A percentile compares a stretch with the other conserved stretches of the same genome.
Evolutionary conservation across 2,888 invertebrate genomes (phyloP).

Genomic region (Taenaris catops): DNA sequence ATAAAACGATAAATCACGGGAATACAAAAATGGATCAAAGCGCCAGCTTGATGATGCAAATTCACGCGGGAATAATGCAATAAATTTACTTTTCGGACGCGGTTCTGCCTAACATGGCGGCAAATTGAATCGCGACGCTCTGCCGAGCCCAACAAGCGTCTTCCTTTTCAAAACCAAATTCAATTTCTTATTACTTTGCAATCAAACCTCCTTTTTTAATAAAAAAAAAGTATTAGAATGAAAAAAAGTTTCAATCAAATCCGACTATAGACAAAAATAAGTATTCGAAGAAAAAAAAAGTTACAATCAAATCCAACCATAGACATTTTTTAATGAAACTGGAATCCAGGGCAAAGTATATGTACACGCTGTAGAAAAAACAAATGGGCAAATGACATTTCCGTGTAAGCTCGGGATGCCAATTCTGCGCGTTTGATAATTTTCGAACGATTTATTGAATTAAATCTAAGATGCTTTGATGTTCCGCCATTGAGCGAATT

Average conservation of each 20-base stretch:
- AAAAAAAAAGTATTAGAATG: slow-evolving; percentile 1
- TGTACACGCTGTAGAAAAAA: slow-evolving; percentile 21
- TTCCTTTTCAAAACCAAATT: slow-evolving; percentile 56
- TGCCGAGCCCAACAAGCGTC: slow-evolving; percentile 36
- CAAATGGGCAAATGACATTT: slow-evolving; percentile 53
- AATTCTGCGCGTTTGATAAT: slow-evolving; percentile 60
- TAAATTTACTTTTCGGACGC: slow-evolving; percentile 52
- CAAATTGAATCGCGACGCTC: slow-evolving; percentile 63
- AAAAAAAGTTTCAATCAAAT: too few relatives aligned
- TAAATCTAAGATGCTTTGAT: slow-evolving; percentile 65
- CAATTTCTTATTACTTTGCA: slow-evolving; percentile 46
- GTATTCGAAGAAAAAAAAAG: not conserved
- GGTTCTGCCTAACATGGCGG: slow-evolving; percentile 45
- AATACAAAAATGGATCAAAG: slow-evolving; percentile 52
- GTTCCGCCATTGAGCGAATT: slow-evolving; percentile 52
- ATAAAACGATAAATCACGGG: slow-evolving; percentile 14
- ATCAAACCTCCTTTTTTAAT: slow-evolving; percentile 31
- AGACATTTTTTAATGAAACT: slow-evolving; percentile 9
- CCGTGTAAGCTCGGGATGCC: slow-evolving; percentile 45
- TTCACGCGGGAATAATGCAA: slow-evolving; percentile 55
- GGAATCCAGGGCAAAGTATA: slow-evolving; percentile 3
- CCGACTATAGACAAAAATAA: too few relatives aligned
- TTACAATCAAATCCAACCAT: slow-evolving; percentile 2
- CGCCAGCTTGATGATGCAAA: slow-evolving; percentile 37
- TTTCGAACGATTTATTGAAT: slow-evolving; percentile 61